phyloP scores from a whole-genome alignment of 2,113 vertebrate species.

The Chaetodon trifascialis region DNA sequence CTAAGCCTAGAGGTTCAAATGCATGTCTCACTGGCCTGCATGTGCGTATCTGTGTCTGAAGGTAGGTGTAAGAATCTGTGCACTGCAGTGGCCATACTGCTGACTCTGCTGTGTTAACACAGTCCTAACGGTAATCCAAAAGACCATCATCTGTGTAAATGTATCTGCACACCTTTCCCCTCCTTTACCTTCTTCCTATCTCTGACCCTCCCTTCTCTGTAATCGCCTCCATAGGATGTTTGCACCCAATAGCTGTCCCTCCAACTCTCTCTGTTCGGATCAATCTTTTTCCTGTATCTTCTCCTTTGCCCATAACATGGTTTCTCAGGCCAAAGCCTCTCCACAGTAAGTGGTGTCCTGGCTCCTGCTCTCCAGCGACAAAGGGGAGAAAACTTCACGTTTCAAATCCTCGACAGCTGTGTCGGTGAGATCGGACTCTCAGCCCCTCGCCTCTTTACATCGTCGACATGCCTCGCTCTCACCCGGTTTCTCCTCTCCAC shows the following conservation, averaged over 20 bases:
- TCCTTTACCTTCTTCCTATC: not conserved
- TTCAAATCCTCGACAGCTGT: constrained; percentile 72
- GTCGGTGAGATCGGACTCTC: constrained; percentile 8
- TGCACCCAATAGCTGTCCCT: constrained; percentile 58
- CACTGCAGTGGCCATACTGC: constrained; percentile 36
- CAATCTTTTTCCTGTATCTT: constrained; percentile 34
- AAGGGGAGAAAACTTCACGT: constrained; percentile 43
- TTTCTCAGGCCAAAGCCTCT: constrained; percentile 43
- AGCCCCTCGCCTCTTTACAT: constrained; percentile 28
- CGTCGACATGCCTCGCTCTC: constrained; percentile 26
- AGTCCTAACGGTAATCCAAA: constrained; percentile 37
- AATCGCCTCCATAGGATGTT: not conserved
- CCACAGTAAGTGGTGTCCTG: constrained; percentile 20
- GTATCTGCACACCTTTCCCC: constrained; percentile 10
- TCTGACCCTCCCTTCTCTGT: not conserved
- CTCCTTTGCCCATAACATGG: constrained; percentile 9
- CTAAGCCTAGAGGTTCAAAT: constrained; percentile 42
- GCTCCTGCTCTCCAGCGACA: constrained; percentile 20
- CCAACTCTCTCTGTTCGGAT: constrained; percentile 50
- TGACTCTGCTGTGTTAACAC: constrained; percentile 43
- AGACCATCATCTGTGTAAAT: constrained; percentile 53
- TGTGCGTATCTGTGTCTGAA: not conserved
- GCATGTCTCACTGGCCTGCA: constrained; percentile 8
- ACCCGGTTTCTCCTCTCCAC: constrained; percentile 27
- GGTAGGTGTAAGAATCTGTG: not conserved